Evolutionary conservation across 2,797 vertebrate genomes (phyloP).

Genomic region (Percopsis omiscomaycus): DNA sequence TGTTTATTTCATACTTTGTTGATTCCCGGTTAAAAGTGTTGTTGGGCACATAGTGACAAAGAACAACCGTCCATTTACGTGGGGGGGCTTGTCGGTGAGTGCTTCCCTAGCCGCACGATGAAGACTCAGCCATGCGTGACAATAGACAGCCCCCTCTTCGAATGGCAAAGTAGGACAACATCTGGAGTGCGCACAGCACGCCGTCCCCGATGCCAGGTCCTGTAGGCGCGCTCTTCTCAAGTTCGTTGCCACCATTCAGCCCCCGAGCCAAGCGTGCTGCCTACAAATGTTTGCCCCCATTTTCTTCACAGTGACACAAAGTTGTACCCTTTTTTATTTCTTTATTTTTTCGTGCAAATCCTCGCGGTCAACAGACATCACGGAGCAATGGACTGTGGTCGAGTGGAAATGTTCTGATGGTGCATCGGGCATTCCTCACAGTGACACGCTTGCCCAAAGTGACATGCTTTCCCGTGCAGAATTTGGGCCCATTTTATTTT

Average conservation of each 20-base stretch:
- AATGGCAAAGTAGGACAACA: conserved; percentile 61
- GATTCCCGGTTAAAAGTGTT: background rate
- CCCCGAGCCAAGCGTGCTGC: conserved; percentile 11
- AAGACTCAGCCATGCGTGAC: conserved; percentile 32
- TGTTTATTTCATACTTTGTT: background rate
- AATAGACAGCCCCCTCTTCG: conserved; percentile 22
- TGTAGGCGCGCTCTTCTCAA: conserved; percentile 21
- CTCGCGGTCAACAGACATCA: conserved; percentile 18
- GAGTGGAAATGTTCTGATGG: conserved; percentile 38
- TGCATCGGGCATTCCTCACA: conserved; percentile 32
- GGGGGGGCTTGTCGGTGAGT: conserved; percentile 17
- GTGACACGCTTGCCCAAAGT: conserved; percentile 36
- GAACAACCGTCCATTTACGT: conserved; percentile 2
- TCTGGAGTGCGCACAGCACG: conserved; percentile 46
- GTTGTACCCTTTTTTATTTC: background rate
- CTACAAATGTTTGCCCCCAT: conserved; percentile 36
- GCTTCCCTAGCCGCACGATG: conserved; percentile 27
- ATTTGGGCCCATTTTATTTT: conserved; percentile 10
- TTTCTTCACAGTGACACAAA: conserved; percentile 44
- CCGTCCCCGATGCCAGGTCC: conserved; percentile 30
- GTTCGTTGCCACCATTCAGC: conserved; percentile 4
- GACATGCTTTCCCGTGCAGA: conserved; percentile 19
- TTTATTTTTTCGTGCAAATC: conserved; percentile 1
- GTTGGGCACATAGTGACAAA: conserved; percentile 8
- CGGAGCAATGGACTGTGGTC: background rate